Base-by-base conservation (phyloP, 2,888 invertebrate genomes). In the Chirona hameri region DNA sequence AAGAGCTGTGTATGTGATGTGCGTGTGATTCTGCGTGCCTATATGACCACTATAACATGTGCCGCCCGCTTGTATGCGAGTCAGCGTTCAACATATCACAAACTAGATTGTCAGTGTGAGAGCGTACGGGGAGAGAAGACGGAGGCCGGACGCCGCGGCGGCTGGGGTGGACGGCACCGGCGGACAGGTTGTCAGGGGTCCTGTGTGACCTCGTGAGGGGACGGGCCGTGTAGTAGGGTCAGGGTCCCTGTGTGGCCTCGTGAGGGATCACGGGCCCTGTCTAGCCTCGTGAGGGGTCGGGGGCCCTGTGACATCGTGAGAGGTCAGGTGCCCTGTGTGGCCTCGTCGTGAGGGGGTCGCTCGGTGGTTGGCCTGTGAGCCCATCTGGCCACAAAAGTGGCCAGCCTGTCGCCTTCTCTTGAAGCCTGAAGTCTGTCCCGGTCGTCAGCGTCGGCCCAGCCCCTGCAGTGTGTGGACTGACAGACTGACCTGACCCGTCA, bases 71-170 rank as follows among this genome's bases (percentile, higher is more conserved):
- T 31, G n/a, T 9, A 21, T 39, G 72, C 29, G 39, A 76, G 72
- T 76, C 72, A 18, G 31, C 72, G 39, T 21, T 39, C 72, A 39
- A 76, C 72, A 76, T 76, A 76, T 76, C 72, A 76, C 69, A 27
- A 29, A 39, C 72, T 76, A 39, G 69, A 21, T 12, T 29, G 69
- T 1, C 29, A 27, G 65, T 9, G 69, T 4, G 29, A 10, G 69
- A 12, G 65, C n/a, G 4, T 24, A 24, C 3, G 65, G 4, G n/a
- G 65, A 4, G 21, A 21, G 60, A 24, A 7, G 24, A 27, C 65
- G 4, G 65, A 7, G 65, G 65, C 65, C 60, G 14, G 69, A 12
- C 69, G 69, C 14, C 69, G 21, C 39, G 39, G 7, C 9, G 39
- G 2, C 39, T 15, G 69, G 31, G 15, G 5, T n/a, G 69, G 69